Evolutionary conservation across 2,113 vertebrate species (phyloP), one percentile per base, ranked within the genome.

Genomic region (Apeltes quadracus): DNA sequence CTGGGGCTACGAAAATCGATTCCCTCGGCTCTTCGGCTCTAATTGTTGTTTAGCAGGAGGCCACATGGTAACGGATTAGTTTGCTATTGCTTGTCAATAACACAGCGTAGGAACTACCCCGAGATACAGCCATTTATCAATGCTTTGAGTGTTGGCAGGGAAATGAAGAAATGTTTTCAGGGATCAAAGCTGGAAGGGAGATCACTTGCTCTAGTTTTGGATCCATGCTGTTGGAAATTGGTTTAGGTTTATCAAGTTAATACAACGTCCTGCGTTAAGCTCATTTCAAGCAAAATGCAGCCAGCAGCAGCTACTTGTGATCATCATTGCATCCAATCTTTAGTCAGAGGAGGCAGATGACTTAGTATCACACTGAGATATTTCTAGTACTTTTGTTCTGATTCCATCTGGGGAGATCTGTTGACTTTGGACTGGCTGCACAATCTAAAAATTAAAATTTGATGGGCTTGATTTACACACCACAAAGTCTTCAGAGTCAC

Each of bases 1-100:
- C 84, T 83, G 83, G 78, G 85, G 86, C 90, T 66, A 84, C 61
- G 82, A 66, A 79, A 87, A 92, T 92, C 69, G 76, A 92, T 91
- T 85, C 65, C 38, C 53, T 77, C n/a, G 54, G 61, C 79, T 64
- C 46, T 69, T 84, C 76, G 44, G 59, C 78, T 87, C 78, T 90
- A 88, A 87, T 90, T 90, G 83, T 80, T 83, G 82, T 87, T 86
- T 77, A 83, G 74, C 76, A 72, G 64, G 69, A 85, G 76, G 74
- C 74, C 71, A 76, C 74, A 69, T 84, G 80, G 77, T 74, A 72
- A 82, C 73, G 59, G 68, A 89, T 82, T 64, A 58, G 50, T 84
- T 86, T 70, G 63, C 83, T 82, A 76, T 79, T 68, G 62, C 63
- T 70, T 77, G 57, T 79, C 78, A 76, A 76, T 79, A 75, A 78